Evolutionary conservation across 2,888 invertebrate species (phyloP), one percentile per base, ranked within the genome.

Genomic region (Adelphocoris suturalis): DNA sequence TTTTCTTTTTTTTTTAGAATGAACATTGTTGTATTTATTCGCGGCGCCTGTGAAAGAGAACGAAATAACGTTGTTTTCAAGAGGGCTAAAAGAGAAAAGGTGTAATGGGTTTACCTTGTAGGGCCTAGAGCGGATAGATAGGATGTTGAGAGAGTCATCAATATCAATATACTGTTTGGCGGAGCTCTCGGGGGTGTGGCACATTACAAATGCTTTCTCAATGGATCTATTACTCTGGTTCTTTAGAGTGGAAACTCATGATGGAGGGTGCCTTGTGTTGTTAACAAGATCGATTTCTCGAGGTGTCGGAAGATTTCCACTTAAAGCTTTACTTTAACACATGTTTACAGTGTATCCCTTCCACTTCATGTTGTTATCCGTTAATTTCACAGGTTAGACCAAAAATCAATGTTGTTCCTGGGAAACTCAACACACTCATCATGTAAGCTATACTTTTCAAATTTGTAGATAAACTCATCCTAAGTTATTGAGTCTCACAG

Each of bases 81-180:
- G 68, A 68, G 68, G 68, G 23, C 12, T 23, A 23, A 68, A 68
- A 68, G 68, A 23, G 68, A 16, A 16, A 61, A 23, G 68, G 23
- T 68, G 68, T 68, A 68, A 68, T 68, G 68, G 68, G 68, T 68
- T 68, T 68, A 68, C 68, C 68, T 68, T 68, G 68, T 68, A 68
- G 68, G 23, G 68, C 23, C 68, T 68, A 68, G 68, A 68, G 12
- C 68, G 68, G 23, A 68, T 68, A 68, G 68, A 68, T 68, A 68
- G 68, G 68, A 68, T 68, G 68, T 23, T 68, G 68, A 68, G 19
- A 68, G 68, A 68, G 23, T 68, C 68, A 68, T 68, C 68, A 68
- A 68, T 68, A 68, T 68, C 68, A 68, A 68, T 68, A 68, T 68
- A 68, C 12, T 23, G 68, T 11, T 68, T 12, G 68, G 16, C 57